A percentile compares a stretch with the other conserved stretches of the same genome.
Conservation (phyloP, 2,113 vertebrate genomes). For the Rhinogobius similis region DNA sequence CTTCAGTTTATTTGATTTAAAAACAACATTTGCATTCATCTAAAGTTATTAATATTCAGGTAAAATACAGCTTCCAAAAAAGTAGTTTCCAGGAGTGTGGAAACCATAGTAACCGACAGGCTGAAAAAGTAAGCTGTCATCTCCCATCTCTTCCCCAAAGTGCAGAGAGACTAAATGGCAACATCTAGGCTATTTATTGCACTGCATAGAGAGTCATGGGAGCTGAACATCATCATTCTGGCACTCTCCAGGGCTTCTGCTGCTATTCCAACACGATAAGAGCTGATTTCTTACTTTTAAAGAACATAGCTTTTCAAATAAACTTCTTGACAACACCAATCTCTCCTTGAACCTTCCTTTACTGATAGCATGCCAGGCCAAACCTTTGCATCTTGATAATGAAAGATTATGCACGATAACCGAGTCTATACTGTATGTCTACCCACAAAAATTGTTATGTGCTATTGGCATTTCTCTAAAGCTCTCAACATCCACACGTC, state of each 20-base stretch:
- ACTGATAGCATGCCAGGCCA: slow-evolving; percentile 5
- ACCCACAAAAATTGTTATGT: not conserved
- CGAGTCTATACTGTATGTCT: not conserved
- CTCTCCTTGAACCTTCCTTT: not conserved
- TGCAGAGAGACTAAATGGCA: slow-evolving; percentile 9
- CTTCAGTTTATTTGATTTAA: not conserved
- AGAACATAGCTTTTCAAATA: not conserved
- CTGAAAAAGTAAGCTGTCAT: slow-evolving; percentile 11
- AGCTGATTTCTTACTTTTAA: not conserved
- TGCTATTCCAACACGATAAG: not conserved
- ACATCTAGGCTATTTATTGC: slow-evolving; percentile 4
- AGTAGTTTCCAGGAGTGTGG: not conserved
- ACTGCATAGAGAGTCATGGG: slow-evolving; percentile 1
- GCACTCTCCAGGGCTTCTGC: slow-evolving; percentile 1
- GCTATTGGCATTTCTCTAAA: slow-evolving; percentile 41
- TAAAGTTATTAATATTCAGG: not conserved
- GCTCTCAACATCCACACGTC: slow-evolving; percentile 9
- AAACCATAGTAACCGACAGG: slow-evolving; percentile 1
- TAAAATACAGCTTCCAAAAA: not conserved
- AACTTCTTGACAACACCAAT: not conserved
- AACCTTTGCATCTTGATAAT: slow-evolving; percentile 19
- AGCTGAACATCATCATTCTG: not conserved
- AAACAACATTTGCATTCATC: not conserved
- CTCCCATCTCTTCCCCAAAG: not conserved
- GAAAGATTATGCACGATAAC: slow-evolving; percentile 30